Base-by-base conservation (phyloP, 2,113 vertebrate species). In the Atrichornis clamosus region DNA sequence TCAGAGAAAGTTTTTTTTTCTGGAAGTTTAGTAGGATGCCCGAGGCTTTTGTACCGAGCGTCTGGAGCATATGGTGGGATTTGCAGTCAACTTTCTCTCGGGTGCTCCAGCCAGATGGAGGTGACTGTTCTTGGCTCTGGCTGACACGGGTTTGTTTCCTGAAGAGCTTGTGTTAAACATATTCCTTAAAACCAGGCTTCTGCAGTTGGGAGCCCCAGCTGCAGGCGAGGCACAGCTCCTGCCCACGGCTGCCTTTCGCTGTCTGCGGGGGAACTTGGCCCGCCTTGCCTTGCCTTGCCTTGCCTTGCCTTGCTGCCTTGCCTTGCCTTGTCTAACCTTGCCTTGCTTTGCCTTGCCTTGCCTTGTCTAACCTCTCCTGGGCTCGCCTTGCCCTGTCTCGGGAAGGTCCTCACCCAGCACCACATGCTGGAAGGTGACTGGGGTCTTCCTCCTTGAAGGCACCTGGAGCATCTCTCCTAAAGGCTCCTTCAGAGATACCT, bases 51-150 rank as follows among this genome's bases (percentile, higher is more conserved):
- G 94, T 96, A 94, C 94, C 35, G 32, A 97, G 58, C n/a, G 95
- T 96, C 93, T 94, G 95, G 85, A 96, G 96, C 93, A 95, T 95
- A 95, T 95, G 96, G 96, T 96, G 92, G 96, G 96, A 96, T 97
- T 97, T 96, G 95, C 92, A 96, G 95, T 93, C 95, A 95, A 90
- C 94, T 97, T 96, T 96, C 92, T 96, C 93, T 92, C 84, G 95
- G 96, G 96, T 96, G 93, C 95, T 97, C 96, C 96, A 95, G 94
- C 93, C 90, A 95, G 96, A 96, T 96, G 95, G 95, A 97, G 96
- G 96, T 96, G 96, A 96, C 95, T 96, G 95, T 96, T 96, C 92
- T 96, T 96, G 96, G 96, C 96, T 96, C 81, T 1, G 58, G 59
- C 95, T 97, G 95, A 94, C 96, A 96, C 7, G 95, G 88, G 92